Percentiles rank a stretch among this genome's conserved stretches.
Conservation (phyloP, 2,888 invertebrate species). For the Phania funesta region DNA sequence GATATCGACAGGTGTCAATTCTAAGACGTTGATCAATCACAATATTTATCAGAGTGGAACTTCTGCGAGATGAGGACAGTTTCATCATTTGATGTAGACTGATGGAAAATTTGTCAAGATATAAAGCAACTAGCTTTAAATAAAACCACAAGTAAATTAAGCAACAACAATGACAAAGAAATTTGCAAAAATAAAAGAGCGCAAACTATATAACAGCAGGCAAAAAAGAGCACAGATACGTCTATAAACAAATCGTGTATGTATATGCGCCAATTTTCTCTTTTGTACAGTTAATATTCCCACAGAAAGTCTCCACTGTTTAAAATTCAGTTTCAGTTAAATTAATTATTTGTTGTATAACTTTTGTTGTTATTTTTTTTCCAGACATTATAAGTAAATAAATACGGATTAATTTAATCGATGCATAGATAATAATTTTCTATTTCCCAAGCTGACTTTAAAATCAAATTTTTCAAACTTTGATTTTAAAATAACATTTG, state of each 20-base stretch:
- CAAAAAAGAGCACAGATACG: neutral
- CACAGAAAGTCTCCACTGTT: neutral
- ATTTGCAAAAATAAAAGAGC: neutral
- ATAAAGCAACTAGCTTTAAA: conserved; percentile 47
- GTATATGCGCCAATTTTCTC: neutral
- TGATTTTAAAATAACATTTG: too few relatives aligned
- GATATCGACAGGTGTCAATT: conserved; percentile 81
- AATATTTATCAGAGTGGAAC: conserved; percentile 78
- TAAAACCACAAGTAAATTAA: neutral
- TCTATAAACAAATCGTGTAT: neutral
- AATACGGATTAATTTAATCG: too few relatives aligned
- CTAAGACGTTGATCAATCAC: conserved; percentile 79
- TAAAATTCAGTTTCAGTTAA: neutral
- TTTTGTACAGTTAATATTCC: neutral
- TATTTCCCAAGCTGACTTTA: too few relatives aligned
- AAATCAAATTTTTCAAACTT: too few relatives aligned
- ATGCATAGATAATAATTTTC: too few relatives aligned
- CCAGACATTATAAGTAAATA: too few relatives aligned
- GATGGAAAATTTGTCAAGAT: conserved; percentile 66
- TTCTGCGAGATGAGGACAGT: conserved; percentile 78
- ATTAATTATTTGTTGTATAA: neutral
- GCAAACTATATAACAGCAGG: neutral
- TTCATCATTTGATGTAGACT: conserved; percentile 80
- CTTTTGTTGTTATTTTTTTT: neutral
- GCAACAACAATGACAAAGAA: neutral